Evolutionary conservation across 2,797 vertebrate genomes (phyloP).

Genomic region (Meriones psammophilus): DNA sequence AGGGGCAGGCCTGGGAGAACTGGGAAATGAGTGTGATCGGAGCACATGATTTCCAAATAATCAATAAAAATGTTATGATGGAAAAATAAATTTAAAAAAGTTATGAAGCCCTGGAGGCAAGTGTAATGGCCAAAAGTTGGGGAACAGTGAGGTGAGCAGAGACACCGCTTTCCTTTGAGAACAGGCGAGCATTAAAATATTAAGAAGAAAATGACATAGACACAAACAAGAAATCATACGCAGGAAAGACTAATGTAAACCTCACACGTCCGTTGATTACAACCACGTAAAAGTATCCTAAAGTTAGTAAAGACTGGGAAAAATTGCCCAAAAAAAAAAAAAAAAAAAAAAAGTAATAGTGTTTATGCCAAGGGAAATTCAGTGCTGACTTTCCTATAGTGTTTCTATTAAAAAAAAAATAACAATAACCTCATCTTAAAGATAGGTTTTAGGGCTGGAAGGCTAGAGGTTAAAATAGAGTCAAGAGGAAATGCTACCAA

Average conservation of each 20-base stretch:
- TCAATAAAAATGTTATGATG: neutral
- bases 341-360: slow-evolving; percentile 47
- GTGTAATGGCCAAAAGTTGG: neutral
- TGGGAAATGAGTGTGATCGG: neutral
- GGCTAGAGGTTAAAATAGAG: slow-evolving; percentile 26
- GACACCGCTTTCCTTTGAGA: slow-evolving; percentile 7
- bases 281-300: neutral
- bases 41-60: neutral
- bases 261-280: neutral
- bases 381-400: slow-evolving; percentile 53
- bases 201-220: neutral
- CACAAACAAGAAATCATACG: neutral
- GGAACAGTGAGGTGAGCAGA: neutral
- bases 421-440: neutral
- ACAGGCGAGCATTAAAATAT: slow-evolving; percentile 26
- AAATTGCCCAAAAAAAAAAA: slow-evolving; percentile 41
- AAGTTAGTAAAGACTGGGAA: slow-evolving; percentile 5
- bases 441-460: slow-evolving; percentile 19
- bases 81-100: neutral
- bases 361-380: slow-evolving; percentile 14
- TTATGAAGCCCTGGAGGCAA: neutral
- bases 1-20: neutral
- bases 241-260: slow-evolving; percentile 36
- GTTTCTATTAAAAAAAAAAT: neutral
- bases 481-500: slow-evolving; percentile 71